These are phyloP conservation scores for Murina feae DNA, from an alignment of 2,113 vertebrate genomes.

Conservation along the genomic window DNA sequence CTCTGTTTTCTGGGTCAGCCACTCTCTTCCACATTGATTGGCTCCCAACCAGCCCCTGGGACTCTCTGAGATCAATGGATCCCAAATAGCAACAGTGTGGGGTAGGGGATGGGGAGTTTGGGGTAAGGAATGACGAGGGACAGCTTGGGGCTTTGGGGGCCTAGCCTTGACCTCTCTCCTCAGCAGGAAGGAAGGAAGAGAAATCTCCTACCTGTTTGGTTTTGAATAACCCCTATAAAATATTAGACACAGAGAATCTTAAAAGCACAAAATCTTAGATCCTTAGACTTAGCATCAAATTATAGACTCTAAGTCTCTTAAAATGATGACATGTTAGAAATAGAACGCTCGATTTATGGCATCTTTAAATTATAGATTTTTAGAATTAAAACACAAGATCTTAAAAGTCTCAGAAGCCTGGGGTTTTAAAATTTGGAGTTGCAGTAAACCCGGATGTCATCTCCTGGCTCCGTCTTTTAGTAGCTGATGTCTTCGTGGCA, in stretches of 20 bases:
- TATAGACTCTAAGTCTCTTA: not conserved
- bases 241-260: conserved; percentile 58
- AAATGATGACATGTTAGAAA: not conserved
- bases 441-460: not conserved
- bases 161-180: not conserved
- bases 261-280: conserved; percentile 21
- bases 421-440: not conserved
- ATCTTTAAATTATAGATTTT: conserved; percentile 35
- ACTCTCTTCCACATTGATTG: not conserved
- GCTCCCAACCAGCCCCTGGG: not conserved
- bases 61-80: not conserved
- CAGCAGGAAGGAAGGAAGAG: not conserved
- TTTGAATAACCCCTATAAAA: conserved; percentile 56
- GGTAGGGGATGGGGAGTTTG: not conserved
- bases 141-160: not conserved
- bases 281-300: conserved; percentile 18
- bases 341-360: not conserved
- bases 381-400: not conserved
- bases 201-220: not conserved
- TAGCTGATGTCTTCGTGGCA: not conserved
- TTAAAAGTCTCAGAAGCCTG: not conserved
- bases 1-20: not conserved
- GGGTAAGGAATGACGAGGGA: not conserved
- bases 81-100: not conserved
- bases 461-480: not conserved